A percentile compares a stretch with the other conserved stretches of the same genome.
These are phyloP conservation scores for Ptilonorhynchus violaceus DNA, from an alignment of 2,113 vertebrate species.

Conservation along the genomic window DNA sequence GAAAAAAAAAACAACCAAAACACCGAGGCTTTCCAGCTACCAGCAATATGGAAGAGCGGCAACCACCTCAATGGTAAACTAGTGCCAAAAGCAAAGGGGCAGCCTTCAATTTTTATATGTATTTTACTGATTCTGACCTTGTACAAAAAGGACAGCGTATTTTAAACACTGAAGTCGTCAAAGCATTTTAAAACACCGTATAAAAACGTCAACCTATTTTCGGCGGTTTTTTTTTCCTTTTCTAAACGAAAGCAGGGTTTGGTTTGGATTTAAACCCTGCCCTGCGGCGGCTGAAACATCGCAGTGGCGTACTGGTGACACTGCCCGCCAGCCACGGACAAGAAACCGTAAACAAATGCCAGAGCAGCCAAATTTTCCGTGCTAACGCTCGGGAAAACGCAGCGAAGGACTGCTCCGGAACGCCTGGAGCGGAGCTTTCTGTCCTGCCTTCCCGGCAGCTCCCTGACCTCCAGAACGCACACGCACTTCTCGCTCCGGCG, in stretches of 20 bases:
- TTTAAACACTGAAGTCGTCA: background rate
- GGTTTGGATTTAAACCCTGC: too few relatives aligned
- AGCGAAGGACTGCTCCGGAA: too few relatives aligned
- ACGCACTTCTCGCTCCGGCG: too few relatives aligned
- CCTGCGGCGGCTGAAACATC: too few relatives aligned
- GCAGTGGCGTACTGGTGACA: too few relatives aligned
- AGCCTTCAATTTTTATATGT: background rate
- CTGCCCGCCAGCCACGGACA: too few relatives aligned
- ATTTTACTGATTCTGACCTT: background rate
- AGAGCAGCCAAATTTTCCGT: too few relatives aligned
- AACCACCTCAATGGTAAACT: background rate
- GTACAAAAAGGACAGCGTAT: background rate
- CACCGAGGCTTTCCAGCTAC: background rate
- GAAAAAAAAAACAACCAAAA: background rate
- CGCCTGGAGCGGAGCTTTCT: too few relatives aligned
- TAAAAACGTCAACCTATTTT: background rate
- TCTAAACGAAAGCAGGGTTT: background rate
- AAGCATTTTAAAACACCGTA: background rate
- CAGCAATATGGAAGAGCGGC: background rate
- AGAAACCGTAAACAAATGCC: too few relatives aligned
- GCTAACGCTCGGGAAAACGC: too few relatives aligned
- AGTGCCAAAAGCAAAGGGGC: background rate
- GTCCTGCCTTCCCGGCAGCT: too few relatives aligned
- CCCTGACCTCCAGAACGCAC: too few relatives aligned
- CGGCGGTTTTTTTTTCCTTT: rapidly evolving